phyloP scores from a whole-genome alignment of 2,888 invertebrate genomes.

The Agonopterix alstromeriana region DNA sequence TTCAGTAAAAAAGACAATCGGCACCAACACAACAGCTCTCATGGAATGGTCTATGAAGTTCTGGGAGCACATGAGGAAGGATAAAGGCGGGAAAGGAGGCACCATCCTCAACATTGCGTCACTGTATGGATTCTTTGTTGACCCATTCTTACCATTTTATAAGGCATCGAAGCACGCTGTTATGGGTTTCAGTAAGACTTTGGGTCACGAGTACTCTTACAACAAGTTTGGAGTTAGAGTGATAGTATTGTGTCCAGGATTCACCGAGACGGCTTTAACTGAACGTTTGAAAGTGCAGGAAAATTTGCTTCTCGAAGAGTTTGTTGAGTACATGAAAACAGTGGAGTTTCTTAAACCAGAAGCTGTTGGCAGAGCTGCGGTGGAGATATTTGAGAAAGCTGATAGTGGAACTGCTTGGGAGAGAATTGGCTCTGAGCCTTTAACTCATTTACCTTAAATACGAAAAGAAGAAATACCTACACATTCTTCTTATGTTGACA shows the following conservation, averaged over 20 bases:
- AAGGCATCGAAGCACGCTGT: conserved; percentile 78
- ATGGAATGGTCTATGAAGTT: conserved; percentile 67
- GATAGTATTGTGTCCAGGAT: conserved; percentile 72
- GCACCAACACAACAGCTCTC: conserved; percentile 46
- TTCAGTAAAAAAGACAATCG: conserved; percentile 30
- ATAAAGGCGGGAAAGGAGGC: conserved; percentile 76
- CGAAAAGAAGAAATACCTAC: not conserved
- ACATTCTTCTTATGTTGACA: not conserved
- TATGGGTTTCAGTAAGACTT: conserved; percentile 65
- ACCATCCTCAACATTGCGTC: conserved; percentile 81
- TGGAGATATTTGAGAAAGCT: conserved; percentile 32
- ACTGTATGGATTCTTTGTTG: conserved; percentile 70
- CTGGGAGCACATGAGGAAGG: conserved; percentile 75
- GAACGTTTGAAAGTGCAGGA: not conserved
- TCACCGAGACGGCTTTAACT: conserved; percentile 53
- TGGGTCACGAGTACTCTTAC: conserved; percentile 58
- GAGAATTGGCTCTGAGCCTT: not conserved
- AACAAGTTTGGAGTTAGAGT: conserved; percentile 67
- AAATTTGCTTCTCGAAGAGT: not conserved
- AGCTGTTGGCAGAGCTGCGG: conserved; percentile 22
- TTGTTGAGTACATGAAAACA: too few species aligned
- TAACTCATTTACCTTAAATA: not conserved
- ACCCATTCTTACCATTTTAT: conserved; percentile 74
- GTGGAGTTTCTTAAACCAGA: conserved; percentile 16
- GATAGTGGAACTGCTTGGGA: conserved; percentile 51